phyloP scores from a whole-genome alignment of 1,140 invertebrate genomes.

The Drosophila orena region DNA sequence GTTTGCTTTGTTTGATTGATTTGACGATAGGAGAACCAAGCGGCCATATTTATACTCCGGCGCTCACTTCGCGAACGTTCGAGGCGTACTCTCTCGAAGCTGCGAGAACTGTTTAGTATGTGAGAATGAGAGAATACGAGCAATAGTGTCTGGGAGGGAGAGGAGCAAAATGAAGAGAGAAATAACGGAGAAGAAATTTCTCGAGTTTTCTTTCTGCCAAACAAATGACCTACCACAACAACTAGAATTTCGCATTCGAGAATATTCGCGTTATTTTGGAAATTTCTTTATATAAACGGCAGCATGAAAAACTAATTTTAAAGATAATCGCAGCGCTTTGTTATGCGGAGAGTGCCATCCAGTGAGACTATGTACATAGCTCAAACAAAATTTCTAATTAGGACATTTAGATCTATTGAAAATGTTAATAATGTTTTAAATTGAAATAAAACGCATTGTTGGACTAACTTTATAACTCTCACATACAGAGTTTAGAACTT shows the following conservation, averaged over 20 bases:
- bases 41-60: constrained; percentile 60
- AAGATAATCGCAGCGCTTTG: too few relatives aligned
- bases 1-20: constrained; percentile 61
- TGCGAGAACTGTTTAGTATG: not conserved
- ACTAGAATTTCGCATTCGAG: not conserved
- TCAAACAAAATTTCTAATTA: too few relatives aligned
- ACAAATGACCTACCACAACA: constrained; percentile 4
- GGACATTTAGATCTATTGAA: too few relatives aligned
- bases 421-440: too few relatives aligned
- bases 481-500: too few relatives aligned
- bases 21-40: constrained; percentile 42
- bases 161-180: not conserved
- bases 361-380: too few relatives aligned
- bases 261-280: not conserved
- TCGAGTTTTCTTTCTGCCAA: too few relatives aligned
- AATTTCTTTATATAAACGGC: not conserved
- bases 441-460: too few relatives aligned
- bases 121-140: not conserved
- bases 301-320: not conserved
- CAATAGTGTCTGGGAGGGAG: constrained; percentile 3
- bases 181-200: not conserved
- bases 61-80: constrained; percentile 55
- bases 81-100: constrained; percentile 44
- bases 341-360: too few relatives aligned
- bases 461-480: too few relatives aligned